Percentiles rank a stretch among this genome's conserved stretches.
Evolutionary conservation across 2,113 vertebrate species (phyloP).

Genomic region (Microcebus murinus): DNA sequence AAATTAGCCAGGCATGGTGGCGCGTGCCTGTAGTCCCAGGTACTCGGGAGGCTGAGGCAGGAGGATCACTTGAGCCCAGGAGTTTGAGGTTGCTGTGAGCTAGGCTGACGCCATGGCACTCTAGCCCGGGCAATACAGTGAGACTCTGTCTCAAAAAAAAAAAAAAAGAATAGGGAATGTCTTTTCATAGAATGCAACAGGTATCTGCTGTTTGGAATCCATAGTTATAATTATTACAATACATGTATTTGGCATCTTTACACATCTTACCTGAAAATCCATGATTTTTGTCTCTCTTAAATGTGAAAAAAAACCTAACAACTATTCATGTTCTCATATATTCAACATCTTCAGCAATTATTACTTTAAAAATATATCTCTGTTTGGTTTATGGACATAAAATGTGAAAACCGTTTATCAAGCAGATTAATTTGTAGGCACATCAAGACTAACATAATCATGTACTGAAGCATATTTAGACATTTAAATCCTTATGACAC

Average conservation of each 20-base stretch:
- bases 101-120: too few relatives aligned
- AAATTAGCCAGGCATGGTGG: too few relatives aligned
- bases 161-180: not conserved
- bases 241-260: not conserved
- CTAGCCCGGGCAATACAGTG: too few relatives aligned
- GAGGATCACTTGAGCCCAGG: too few relatives aligned
- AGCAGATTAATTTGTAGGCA: not conserved
- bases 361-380: not conserved
- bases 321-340: not conserved
- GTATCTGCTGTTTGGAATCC: constrained; percentile 25
- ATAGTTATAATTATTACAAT: not conserved
- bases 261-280: constrained; percentile 6
- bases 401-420: not conserved
- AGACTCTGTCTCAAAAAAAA: too few relatives aligned
- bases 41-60: too few relatives aligned
- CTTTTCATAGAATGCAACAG: not conserved
- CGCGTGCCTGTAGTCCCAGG: too few relatives aligned
- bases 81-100: too few relatives aligned
- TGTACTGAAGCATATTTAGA: not conserved
- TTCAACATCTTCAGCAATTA: constrained; percentile 4
- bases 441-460: constrained; percentile 63
- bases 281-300: not conserved
- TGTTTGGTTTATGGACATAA: not conserved
- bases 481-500: constrained; percentile 51
- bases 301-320: constrained; percentile 16